Evolutionary conservation across 2,888 invertebrate genomes (phyloP), one percentile per base, ranked within the genome.

Genomic region (Ceraclea dissimilis): DNA sequence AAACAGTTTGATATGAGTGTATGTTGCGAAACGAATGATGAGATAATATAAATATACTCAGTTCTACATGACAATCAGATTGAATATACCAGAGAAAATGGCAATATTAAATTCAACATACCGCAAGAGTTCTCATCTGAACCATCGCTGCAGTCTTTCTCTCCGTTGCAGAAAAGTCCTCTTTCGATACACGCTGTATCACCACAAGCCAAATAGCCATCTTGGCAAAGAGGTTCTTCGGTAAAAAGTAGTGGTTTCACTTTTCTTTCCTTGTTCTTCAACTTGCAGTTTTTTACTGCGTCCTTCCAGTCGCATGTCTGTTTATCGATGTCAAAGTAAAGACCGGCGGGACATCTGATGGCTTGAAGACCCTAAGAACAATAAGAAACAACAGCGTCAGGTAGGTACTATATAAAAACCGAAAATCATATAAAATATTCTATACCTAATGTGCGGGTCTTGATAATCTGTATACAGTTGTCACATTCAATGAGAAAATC

Each of bases 241-340:
- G 93, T 94, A 75, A 86, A 86, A 57, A 93, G 78, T 64, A 92
- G 77, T 57, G 93, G 93, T 68, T 91, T 92, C 17, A 88, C 81
- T 71, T 91, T 91, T 62, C 90, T 84, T 70, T 91, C 92, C 71
- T 93, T 93, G 73, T 86, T 90, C 79, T 92, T 92, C 66, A 87
- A 70, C 69, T 91, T 91, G 77, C 93, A 94, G 74, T 93, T 93
- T 72, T 90, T 91, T n/a, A 93, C 93, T 2, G 92, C 83, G 62
- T 87, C 90, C 71, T 90, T 93, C 93, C 93, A 94, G 70, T 93
- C 93, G 69, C 93, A 94, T 2, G 93, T 93, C 74, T 94, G 93
- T 72, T 93, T 92, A 70, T 93, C 93, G 68, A 93, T 92, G 71
- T 94, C 93, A 75, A 94, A 94, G 75, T 81, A 93, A 65, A 94